Conservation (phyloP, 2,797 vertebrate species). For the Sebastes jordani region DNA sequence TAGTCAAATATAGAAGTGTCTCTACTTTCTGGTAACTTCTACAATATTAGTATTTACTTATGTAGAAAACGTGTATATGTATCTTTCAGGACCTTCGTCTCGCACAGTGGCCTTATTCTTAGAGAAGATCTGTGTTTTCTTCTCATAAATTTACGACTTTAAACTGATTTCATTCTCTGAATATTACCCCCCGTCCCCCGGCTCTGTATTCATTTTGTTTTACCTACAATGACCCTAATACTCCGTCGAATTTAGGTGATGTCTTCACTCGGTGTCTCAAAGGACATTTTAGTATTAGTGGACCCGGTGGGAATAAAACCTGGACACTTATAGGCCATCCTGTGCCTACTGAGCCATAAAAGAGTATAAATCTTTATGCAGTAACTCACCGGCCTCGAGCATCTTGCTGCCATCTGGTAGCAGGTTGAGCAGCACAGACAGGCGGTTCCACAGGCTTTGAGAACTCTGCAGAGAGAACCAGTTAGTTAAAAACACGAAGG, state of each 20-base stretch:
- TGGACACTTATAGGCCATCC: not conserved
- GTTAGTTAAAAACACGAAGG: not conserved
- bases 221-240: no score
- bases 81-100: no score
- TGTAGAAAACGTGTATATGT: no score
- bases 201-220: no score
- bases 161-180: no score
- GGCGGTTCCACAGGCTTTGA: constrained; percentile 96
- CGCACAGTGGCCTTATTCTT: no score
- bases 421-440: constrained; percentile 96
- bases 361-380: not conserved
- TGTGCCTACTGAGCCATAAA: not conserved
- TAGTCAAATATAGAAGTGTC: no score
- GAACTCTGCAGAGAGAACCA: constrained; percentile 86
- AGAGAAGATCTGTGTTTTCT: no score
- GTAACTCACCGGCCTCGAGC: constrained; percentile 89
- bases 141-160: no score
- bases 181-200: no score
- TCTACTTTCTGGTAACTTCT: no score
- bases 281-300: not conserved
- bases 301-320: not conserved
- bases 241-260: not conserved
- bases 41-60: no score
- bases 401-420: constrained; percentile 92
- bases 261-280: not conserved